Evolutionary conservation across 2,797 vertebrate genomes (phyloP).

Genomic region (Vespertilio murinus): DNA sequence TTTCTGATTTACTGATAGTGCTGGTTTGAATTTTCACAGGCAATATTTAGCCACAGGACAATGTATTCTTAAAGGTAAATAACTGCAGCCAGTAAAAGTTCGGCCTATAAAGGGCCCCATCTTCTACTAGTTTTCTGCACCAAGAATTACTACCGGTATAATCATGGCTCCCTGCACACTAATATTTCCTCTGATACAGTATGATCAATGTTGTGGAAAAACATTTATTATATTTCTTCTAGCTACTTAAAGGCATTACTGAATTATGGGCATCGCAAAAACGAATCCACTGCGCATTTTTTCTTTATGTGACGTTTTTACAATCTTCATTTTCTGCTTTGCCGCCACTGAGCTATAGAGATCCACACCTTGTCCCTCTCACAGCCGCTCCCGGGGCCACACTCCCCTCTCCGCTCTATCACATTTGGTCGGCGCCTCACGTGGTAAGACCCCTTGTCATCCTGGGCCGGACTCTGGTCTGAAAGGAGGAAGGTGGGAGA

Average conservation of each 20-base stretch:
- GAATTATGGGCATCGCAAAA: slow-evolving; percentile 94
- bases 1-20: slow-evolving; percentile 83
- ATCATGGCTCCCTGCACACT: slow-evolving; percentile 91
- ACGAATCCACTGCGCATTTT: slow-evolving; percentile 95
- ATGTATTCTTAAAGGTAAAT: slow-evolving; percentile 89
- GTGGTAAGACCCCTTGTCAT: slow-evolving; percentile 83
- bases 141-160: slow-evolving; percentile 89
- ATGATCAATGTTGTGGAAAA: slow-evolving; percentile 97
- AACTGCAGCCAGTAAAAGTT: slow-evolving; percentile 88
- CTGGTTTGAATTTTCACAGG: slow-evolving; percentile 83
- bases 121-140: slow-evolving; percentile 85
- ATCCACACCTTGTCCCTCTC: slow-evolving; percentile 90
- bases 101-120: slow-evolving; percentile 86
- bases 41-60: slow-evolving; percentile 86
- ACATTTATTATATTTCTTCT: slow-evolving; percentile 99
- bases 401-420: slow-evolving; percentile 89
- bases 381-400: slow-evolving; percentile 88
- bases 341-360: slow-evolving; percentile 94
- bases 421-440: slow-evolving; percentile 83
- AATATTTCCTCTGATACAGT: slow-evolving; percentile 93
- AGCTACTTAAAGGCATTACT: slow-evolving; percentile 97
- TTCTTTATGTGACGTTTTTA: slow-evolving; percentile 99
- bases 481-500: slow-evolving; percentile 76
- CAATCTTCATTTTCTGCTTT: slow-evolving; percentile 99
- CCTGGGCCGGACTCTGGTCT: slow-evolving; percentile 72